phyloP scores from a whole-genome alignment of 2,888 invertebrate genomes.

The Limnephilus lunatus region DNA sequence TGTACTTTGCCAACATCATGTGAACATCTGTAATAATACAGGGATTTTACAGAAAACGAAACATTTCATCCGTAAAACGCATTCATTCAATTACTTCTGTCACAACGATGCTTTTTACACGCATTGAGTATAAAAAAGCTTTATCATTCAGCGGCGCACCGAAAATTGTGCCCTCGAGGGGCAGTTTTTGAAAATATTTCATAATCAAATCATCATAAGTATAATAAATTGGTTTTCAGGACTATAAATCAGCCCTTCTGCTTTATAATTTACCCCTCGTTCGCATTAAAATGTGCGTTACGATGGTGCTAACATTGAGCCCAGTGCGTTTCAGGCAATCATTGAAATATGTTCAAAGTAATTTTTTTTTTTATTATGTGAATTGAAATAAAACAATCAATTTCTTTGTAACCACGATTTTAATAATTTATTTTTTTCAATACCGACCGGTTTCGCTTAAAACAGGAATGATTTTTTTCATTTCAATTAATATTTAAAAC shows the following conservation, averaged over 20 bases:
- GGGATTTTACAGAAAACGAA: not conserved
- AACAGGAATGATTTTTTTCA: too few species aligned
- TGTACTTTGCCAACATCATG: not conserved
- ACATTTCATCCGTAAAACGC: not conserved
- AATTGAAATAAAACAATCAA: too few species aligned
- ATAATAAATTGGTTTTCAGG: conserved; percentile 54
- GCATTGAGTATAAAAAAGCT: conserved; percentile 30
- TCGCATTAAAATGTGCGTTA: conserved; percentile 52
- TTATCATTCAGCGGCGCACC: conserved; percentile 27
- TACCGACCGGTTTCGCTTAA: too few species aligned
- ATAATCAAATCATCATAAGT: conserved; percentile 60
- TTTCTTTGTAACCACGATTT: too few species aligned
- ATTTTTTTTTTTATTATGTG: too few species aligned
- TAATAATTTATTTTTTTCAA: too few species aligned
- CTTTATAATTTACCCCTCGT: conserved; percentile 55
- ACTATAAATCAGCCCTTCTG: conserved; percentile 57
- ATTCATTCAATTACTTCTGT: conserved; percentile 17
- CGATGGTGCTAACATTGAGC: not conserved
- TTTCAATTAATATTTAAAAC: too few species aligned
- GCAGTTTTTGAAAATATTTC: conserved; percentile 44
- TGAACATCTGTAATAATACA: not conserved
- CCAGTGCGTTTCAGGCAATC: conserved; percentile 7
- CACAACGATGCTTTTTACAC: not conserved
- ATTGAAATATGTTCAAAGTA: too few species aligned
- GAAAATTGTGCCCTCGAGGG: conserved; percentile 27